Evolutionary conservation across 2,888 invertebrate species (phyloP).

Genomic region (Volucella bombylans): DNA sequence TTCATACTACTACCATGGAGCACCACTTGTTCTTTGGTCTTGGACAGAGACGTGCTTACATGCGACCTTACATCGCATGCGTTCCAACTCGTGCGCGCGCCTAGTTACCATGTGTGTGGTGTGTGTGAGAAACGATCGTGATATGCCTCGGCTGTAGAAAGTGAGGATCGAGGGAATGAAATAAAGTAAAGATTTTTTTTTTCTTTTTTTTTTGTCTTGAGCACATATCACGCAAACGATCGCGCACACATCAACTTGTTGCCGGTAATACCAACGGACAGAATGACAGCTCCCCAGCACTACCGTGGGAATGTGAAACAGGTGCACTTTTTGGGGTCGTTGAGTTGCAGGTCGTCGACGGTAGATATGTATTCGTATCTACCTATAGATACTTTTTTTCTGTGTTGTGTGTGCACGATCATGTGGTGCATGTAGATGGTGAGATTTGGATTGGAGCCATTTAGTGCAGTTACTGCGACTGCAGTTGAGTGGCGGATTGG

Average conservation of each 20-base stretch:
- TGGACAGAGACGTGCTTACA: constrained; percentile 61
- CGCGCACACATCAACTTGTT: constrained; percentile 71
- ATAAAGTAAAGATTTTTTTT: constrained; percentile 9
- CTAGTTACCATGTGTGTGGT: constrained; percentile 50
- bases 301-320: constrained; percentile 74
- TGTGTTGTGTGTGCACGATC: constrained; percentile 6
- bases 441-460: constrained; percentile 7
- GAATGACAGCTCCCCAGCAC: constrained; percentile 71
- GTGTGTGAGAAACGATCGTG: constrained; percentile 40
- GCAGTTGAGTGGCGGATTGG: constrained; percentile 16
- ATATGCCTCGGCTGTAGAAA: constrained; percentile 8
- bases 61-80: constrained; percentile 74
- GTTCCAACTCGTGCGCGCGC: constrained; percentile 76
- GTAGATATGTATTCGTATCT: background rate
- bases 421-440: constrained; percentile 3
- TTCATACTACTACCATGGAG: constrained; percentile 28
- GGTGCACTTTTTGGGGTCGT: constrained; percentile 72
- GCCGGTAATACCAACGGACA: constrained; percentile 70
- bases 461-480: background rate
- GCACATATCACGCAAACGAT: constrained; percentile 70
- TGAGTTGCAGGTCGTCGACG: constrained; percentile 63
- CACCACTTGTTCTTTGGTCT: constrained; percentile 61
- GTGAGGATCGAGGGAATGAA: constrained; percentile 12
- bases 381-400: background rate
- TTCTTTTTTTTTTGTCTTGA: constrained; percentile 8